A percentile compares a stretch with the other conserved stretches of the same genome.
Evolutionary conservation across 2,797 vertebrate genomes (phyloP).

Genomic region (Oreonectes daqikongensis): DNA sequence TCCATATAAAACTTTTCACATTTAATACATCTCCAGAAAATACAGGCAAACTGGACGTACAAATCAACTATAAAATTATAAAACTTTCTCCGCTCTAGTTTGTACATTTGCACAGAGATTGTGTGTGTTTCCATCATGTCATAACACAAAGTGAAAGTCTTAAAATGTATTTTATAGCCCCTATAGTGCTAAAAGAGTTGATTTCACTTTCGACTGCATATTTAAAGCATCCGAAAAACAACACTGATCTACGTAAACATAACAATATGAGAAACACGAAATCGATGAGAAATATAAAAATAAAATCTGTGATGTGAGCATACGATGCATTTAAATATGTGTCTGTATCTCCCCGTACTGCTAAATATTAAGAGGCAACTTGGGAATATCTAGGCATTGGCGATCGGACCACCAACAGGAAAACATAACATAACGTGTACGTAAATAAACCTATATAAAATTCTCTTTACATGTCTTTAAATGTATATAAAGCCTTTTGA

Average conservation of each 20-base stretch:
- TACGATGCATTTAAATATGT: slow-evolving; percentile 41
- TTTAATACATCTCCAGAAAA: slow-evolving; percentile 63
- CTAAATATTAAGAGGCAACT: slow-evolving; percentile 55
- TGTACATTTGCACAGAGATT: slow-evolving; percentile 51
- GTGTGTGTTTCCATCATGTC: slow-evolving; percentile 31
- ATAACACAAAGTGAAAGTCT: slow-evolving; percentile 10
- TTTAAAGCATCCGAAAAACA: slow-evolving; percentile 7
- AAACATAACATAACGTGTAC: slow-evolving; percentile 41
- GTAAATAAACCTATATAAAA: slow-evolving; percentile 52
- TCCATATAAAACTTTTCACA: slow-evolving; percentile 63
- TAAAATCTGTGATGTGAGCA: slow-evolving; percentile 50
- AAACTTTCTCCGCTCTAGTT: slow-evolving; percentile 56
- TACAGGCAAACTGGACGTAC: slow-evolving; percentile 62
- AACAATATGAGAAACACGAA: background rate
- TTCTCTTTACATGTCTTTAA: slow-evolving; percentile 45
- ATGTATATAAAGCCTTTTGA: slow-evolving; percentile 70
- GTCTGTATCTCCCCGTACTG: slow-evolving; percentile 36
- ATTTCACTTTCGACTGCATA: slow-evolving; percentile 24
- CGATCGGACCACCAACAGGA: slow-evolving; percentile 35
- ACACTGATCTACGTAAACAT: background rate
- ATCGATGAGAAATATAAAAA: slow-evolving; percentile 50
- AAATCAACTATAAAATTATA: slow-evolving; percentile 69
- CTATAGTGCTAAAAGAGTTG: background rate
- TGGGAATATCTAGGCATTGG: slow-evolving; percentile 53
- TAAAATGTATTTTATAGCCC: slow-evolving; percentile 6